These are phyloP conservation scores for Lipophrys pholis DNA, from an alignment of 2,113 vertebrate species.

Conservation along the genomic window DNA sequence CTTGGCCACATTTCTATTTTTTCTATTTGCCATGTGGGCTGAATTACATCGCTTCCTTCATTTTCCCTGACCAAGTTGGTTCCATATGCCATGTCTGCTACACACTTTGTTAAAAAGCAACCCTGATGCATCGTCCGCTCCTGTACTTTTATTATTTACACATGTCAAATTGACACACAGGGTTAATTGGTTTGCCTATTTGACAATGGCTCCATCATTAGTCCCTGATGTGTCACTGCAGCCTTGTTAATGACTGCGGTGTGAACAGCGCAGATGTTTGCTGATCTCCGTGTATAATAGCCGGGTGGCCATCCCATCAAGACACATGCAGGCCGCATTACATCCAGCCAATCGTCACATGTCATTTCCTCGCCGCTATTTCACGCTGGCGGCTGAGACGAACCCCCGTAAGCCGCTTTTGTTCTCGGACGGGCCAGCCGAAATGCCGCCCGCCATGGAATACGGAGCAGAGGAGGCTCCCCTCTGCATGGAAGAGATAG, in stretches of 20 bases:
- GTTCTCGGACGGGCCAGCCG: constrained; percentile 46
- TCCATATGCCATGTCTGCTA: too few relatives aligned
- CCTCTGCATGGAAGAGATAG: constrained; percentile 39
- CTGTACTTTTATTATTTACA: background rate
- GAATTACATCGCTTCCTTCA: too few relatives aligned
- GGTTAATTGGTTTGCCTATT: background rate
- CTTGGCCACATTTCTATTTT: too few relatives aligned
- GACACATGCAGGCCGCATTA: constrained; percentile 32
- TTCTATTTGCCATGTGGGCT: too few relatives aligned
- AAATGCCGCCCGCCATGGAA: constrained; percentile 56
- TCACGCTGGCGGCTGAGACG: constrained; percentile 35
- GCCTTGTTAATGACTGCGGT: background rate
- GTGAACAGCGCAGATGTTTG: background rate
- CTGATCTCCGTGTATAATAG: constrained; percentile 5
- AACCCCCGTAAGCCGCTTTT: constrained; percentile 54
- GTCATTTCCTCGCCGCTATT: constrained; percentile 55
- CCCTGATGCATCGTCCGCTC: too few relatives aligned
- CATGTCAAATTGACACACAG: background rate
- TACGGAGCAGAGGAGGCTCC: constrained; percentile 33
- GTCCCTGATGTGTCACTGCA: background rate
- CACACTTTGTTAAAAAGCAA: too few relatives aligned
- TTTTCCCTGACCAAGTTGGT: too few relatives aligned
- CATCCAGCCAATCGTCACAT: constrained; percentile 50
- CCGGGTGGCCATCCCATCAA: constrained; percentile 29
- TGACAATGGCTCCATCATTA: too few relatives aligned